Percentiles rank a stretch among this genome's conserved stretches.
Conservation (phyloP, 2,888 invertebrate genomes). For the Pseudococcus jackbeardsleyi region DNA sequence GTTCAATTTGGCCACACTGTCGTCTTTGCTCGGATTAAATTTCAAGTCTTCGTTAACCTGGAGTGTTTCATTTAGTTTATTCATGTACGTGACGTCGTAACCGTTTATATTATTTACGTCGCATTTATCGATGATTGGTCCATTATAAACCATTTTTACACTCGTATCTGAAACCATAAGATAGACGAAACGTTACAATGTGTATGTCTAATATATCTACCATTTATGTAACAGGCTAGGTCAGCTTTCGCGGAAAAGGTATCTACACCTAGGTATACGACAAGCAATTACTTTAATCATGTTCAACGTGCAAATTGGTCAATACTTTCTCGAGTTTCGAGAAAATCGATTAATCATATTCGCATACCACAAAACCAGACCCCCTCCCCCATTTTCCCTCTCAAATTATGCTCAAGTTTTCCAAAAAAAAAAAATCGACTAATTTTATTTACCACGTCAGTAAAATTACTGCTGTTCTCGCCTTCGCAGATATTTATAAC, state of each 20-base stretch:
- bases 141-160: conserved; percentile 57
- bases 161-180: conserved; percentile 38
- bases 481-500: not conserved
- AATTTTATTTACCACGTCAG: too few species aligned
- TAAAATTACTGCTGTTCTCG: too few species aligned
- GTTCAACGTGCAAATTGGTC: not conserved
- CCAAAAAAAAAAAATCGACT: too few species aligned
- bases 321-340: not conserved
- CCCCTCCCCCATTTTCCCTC: too few species aligned
- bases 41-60: conserved; percentile 52
- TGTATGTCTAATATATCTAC: not conserved
- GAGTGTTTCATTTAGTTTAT: conserved; percentile 61
- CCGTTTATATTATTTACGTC: conserved; percentile 62
- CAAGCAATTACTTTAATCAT: not conserved
- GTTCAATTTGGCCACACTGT: not conserved
- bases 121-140: conserved; percentile 54
- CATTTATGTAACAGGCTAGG: not conserved
- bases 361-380: not conserved
- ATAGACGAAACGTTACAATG: conserved; percentile 29
- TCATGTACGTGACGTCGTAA: conserved; percentile 62
- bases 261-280: not conserved
- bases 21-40: conserved; percentile 4
- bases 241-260: conserved; percentile 3
- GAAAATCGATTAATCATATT: conserved; percentile 10
- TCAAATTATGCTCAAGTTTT: too few species aligned